Base-by-base conservation (phyloP, 2,113 vertebrate genomes). In the Oenanthe melanoleuca region DNA sequence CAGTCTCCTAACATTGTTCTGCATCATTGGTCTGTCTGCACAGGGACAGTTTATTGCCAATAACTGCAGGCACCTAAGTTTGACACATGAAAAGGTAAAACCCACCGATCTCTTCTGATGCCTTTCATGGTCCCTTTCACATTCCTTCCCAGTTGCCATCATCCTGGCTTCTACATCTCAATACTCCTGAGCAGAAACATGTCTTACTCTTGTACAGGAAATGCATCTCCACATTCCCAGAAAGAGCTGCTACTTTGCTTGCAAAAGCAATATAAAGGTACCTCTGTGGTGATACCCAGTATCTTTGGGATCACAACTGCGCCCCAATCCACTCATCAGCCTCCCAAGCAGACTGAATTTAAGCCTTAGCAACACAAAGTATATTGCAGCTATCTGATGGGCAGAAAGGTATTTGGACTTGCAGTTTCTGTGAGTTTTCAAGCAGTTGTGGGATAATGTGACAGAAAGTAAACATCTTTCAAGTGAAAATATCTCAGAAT, bases 261-360 rank as follows among this genome's bases (percentile, higher is more conserved):
- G 0, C 12, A 31, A 3, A 25, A 38, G 26, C 5, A 9, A 29
- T 19, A 18, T 3, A 42, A 57, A 69, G 25, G 38, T 5, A 40
- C 22, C 38, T 65, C 78, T 26, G 20, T 33, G 34, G 38, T 6
- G 63, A 73, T 4, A 89, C 33, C 25, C 40, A 50, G 3, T 37
- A 66, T 11, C 81, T 83, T 16, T 83, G 44, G 44, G 52, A 86
- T 40, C 67, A 53, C 45, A 74, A 19, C 34, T 31, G 64, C 2
- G 5, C 37, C 74, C 45, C 21, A 8, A 52, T 69, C 26, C 37
- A 34, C 66, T 42, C 9, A 2, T 12, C 72, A 74, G 72, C 40
- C 40, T 84, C 82, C 77, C 26, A 22, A 5, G 70, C 31, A 81
- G 78, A 79, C 6, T 20, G 69, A 75, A 84, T 91, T 92, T 79